Conservation (phyloP, 2,113 vertebrate genomes). For the Copsychus sechellarum region DNA sequence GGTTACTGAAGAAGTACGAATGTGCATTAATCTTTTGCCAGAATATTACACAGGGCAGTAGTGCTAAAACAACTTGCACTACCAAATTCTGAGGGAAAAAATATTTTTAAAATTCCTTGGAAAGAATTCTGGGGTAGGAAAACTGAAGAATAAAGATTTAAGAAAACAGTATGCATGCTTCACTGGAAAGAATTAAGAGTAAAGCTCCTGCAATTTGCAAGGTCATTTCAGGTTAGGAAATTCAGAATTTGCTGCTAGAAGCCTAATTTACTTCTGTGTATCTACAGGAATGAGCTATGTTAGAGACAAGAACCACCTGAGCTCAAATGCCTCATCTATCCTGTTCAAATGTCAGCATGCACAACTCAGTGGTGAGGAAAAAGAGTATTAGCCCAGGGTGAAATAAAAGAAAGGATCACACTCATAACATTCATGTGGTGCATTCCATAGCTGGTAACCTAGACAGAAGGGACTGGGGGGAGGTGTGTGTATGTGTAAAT, state of each 20-base stretch:
- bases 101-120: background rate
- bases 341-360: background rate
- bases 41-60: background rate
- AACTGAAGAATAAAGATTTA: background rate
- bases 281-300: background rate
- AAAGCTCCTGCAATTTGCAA: background rate
- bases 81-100: background rate
- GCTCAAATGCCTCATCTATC: background rate
- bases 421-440: background rate
- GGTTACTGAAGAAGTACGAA: background rate
- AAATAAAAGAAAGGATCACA: background rate
- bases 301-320: background rate
- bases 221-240: conserved; percentile 21
- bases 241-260: background rate
- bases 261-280: background rate
- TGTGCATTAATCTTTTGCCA: background rate
- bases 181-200: background rate
- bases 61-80: background rate
- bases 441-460: background rate
- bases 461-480: background rate
- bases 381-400: background rate
- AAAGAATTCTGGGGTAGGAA: background rate
- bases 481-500: background rate
- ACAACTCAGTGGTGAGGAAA: background rate
- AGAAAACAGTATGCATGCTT: background rate